Evolutionary conservation across 2,797 vertebrate genomes (phyloP).

Genomic region (Eulemur albifrons): DNA sequence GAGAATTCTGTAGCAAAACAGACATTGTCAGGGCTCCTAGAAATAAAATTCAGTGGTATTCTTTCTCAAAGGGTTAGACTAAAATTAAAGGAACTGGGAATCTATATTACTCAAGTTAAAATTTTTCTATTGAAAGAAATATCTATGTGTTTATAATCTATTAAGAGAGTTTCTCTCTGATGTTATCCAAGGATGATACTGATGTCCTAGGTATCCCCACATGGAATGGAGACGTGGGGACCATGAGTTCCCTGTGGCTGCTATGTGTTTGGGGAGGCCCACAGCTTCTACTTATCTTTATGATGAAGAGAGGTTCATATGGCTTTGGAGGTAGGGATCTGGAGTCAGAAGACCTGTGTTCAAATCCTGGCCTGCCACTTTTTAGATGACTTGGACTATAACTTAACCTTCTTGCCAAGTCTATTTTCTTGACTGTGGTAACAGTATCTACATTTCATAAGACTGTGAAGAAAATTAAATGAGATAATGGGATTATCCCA

Average conservation of each 20-base stretch:
- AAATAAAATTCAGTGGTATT: background rate
- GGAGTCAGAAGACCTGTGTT: background rate
- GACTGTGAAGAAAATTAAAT: background rate
- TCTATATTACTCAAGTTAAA: background rate
- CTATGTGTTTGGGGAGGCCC: background rate
- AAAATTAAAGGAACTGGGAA: background rate
- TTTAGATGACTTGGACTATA: background rate
- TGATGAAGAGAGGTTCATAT: background rate
- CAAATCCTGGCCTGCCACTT: background rate
- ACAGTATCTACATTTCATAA: background rate
- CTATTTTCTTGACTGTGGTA: background rate
- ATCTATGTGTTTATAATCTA: background rate
- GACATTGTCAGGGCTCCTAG: background rate
- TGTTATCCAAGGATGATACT: background rate
- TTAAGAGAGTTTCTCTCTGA: background rate
- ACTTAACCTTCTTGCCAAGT: background rate
- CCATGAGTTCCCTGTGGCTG: background rate
- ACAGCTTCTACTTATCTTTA: background rate
- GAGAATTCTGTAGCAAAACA: background rate
- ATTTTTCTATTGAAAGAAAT: background rate
- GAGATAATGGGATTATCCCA: background rate
- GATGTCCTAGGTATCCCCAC: background rate
- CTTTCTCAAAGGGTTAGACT: background rate
- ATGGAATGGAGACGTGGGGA: background rate
- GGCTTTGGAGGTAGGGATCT: background rate